A percentile compares a stretch with the other conserved stretches of the same genome.
Evolutionary conservation across 2,888 invertebrate species (phyloP).

Genomic region (Cyaniris semiargus): DNA sequence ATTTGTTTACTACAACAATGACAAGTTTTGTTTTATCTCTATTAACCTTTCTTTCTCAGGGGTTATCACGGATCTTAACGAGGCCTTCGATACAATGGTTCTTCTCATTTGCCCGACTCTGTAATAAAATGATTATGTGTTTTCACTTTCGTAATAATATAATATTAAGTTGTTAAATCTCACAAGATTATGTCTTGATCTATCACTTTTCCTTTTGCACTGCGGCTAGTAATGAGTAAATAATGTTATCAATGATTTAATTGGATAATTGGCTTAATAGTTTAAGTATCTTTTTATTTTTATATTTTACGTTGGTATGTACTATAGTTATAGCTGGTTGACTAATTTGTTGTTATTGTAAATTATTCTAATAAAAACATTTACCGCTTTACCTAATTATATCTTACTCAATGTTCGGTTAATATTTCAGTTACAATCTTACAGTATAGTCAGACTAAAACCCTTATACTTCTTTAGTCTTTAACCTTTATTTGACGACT

Average conservation of each 20-base stretch:
- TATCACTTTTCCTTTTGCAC: conserved; percentile 22
- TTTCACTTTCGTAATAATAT: conserved; percentile 45
- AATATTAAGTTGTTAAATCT: conserved; percentile 25
- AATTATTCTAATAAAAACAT: too few relatives aligned
- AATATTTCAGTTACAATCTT: too few relatives aligned
- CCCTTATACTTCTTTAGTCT: not conserved
- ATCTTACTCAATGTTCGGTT: too few relatives aligned
- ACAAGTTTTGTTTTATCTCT: conserved; percentile 16
- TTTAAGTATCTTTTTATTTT: not conserved
- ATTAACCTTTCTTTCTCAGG: not conserved
- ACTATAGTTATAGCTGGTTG: too few relatives aligned
- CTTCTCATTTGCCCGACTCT: conserved; percentile 39
- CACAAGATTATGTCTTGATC: conserved; percentile 25
- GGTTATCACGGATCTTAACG: conserved; percentile 26
- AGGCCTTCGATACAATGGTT: conserved; percentile 28
- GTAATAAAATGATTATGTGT: conserved; percentile 52
- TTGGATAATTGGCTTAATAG: not conserved
- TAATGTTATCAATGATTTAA: not conserved
- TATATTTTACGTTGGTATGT: not conserved
- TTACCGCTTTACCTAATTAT: too few relatives aligned
- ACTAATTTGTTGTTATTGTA: too few relatives aligned
- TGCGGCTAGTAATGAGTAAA: conserved; percentile 3
- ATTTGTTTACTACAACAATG: conserved; percentile 25
- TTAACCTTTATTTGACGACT: not conserved
- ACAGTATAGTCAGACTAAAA: not conserved